Percentiles rank a stretch among this genome's conserved stretches.
Conservation (phyloP, 1,140 invertebrate genomes). For the Planococcus citri region DNA sequence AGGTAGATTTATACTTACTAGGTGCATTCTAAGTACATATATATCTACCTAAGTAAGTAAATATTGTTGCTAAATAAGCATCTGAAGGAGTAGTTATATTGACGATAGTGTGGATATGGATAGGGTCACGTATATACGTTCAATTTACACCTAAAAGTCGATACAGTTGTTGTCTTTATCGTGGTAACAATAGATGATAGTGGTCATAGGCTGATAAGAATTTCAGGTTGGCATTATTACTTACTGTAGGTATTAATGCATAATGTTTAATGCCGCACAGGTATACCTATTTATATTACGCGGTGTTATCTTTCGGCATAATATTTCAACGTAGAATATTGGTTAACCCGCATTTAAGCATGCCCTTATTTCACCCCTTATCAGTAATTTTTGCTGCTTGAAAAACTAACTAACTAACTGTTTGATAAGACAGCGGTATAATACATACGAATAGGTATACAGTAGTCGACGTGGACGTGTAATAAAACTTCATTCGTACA, state of each 20-base stretch:
- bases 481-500: background rate
- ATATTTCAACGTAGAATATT: conserved; percentile 2
- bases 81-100: no score
- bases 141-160: no score
- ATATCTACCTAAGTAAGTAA: no score
- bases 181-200: background rate
- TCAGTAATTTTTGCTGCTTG: conserved; percentile 7
- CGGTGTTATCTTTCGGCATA: background rate
- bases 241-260: no score
- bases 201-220: background rate
- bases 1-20: no score
- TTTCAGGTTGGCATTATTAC: background rate
- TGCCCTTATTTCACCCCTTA: conserved; percentile 13
- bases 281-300: no score
- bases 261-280: background rate
- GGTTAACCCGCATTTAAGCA: conserved; percentile 11
- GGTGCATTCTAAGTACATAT: no score
- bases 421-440: no score
- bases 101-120: no score
- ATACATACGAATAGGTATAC: background rate
- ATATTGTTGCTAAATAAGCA: no score
- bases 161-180: conserved; percentile 6
- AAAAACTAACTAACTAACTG: no score
- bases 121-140: no score
- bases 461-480: background rate